These are phyloP conservation scores for Xiphophorus hellerii DNA, from an alignment of 2,113 vertebrate species.

Conservation along the genomic window DNA sequence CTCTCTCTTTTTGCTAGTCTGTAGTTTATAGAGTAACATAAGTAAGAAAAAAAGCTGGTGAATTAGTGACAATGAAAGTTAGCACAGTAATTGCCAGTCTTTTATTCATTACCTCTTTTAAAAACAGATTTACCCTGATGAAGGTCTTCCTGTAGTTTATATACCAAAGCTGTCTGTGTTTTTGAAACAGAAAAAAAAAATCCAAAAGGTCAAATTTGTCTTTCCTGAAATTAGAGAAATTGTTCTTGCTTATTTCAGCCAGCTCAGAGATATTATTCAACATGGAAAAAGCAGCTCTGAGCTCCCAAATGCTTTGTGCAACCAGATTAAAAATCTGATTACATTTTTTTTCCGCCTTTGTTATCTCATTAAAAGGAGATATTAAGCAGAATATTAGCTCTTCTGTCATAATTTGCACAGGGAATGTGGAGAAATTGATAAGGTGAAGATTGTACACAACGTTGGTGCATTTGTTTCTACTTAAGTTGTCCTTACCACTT, in stretches of 20 bases:
- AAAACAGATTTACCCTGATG: too few species aligned
- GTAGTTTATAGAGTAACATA: background rate
- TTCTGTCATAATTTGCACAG: constrained; percentile 21
- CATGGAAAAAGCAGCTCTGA: background rate
- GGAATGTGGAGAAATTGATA: constrained; percentile 9
- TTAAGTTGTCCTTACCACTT: background rate
- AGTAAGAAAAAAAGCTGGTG: background rate
- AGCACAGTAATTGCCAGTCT: background rate
- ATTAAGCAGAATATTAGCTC: constrained; percentile 43
- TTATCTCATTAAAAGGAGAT: background rate
- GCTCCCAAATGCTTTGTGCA: background rate
- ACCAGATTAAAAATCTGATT: background rate
- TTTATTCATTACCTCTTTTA: background rate
- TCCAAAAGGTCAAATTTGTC: background rate
- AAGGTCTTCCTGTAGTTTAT: background rate
- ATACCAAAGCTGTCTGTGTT: too few species aligned
- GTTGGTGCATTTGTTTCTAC: constrained; percentile 12
- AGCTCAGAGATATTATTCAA: background rate
- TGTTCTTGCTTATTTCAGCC: background rate
- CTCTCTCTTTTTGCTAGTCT: background rate
- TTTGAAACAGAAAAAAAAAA: background rate
- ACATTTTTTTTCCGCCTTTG: background rate
- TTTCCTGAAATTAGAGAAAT: background rate
- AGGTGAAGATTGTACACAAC: constrained; percentile 6
- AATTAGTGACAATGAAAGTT: background rate